phyloP scores from a whole-genome alignment of 2,113 vertebrate genomes.

The Amia ocellicauda region DNA sequence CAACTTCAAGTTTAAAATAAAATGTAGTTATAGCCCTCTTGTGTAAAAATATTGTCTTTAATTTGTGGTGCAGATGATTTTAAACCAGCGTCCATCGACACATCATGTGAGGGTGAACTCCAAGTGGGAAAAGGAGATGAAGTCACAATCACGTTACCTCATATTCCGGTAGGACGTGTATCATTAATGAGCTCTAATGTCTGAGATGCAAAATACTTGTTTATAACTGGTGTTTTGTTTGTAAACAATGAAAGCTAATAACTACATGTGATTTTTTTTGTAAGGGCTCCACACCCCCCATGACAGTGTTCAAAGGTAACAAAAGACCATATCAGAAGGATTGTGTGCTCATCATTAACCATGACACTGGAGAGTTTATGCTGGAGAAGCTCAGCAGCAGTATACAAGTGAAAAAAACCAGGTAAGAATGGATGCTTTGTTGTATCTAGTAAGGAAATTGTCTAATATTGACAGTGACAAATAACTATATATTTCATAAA shows the following conservation, averaged over 20 bases:
- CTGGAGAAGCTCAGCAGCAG: conserved; percentile 97
- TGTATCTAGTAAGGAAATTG: conserved; percentile 12
- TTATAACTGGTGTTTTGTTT: too few relatives aligned
- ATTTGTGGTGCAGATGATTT: conserved; percentile 88
- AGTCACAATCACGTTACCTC: conserved; percentile 94
- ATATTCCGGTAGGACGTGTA: conserved; percentile 82
- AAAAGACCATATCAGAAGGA: conserved; percentile 97
- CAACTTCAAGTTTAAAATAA: too few relatives aligned
- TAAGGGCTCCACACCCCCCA: conserved; percentile 93
- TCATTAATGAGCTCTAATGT: too few relatives aligned
- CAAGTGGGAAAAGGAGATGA: conserved; percentile 98
- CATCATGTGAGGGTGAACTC: conserved; percentile 90
- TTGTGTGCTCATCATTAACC: conserved; percentile 97
- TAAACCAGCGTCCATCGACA: conserved; percentile 96
- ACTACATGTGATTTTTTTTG: too few relatives aligned
- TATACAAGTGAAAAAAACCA: conserved; percentile 98
- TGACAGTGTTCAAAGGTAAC: conserved; percentile 98
- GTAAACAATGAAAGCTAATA: too few relatives aligned
- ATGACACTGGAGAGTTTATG: conserved; percentile 93
- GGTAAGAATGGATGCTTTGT: conserved; percentile 62
- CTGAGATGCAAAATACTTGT: too few relatives aligned
- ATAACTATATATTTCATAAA: neutral
- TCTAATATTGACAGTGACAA: conserved; percentile 7
- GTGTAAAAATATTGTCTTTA: too few relatives aligned
- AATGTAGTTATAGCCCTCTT: too few relatives aligned